A percentile compares a stretch with the other conserved stretches of the same genome.
Conservation (phyloP, 2,797 vertebrate genomes). For the Perodicticus potto region DNA sequence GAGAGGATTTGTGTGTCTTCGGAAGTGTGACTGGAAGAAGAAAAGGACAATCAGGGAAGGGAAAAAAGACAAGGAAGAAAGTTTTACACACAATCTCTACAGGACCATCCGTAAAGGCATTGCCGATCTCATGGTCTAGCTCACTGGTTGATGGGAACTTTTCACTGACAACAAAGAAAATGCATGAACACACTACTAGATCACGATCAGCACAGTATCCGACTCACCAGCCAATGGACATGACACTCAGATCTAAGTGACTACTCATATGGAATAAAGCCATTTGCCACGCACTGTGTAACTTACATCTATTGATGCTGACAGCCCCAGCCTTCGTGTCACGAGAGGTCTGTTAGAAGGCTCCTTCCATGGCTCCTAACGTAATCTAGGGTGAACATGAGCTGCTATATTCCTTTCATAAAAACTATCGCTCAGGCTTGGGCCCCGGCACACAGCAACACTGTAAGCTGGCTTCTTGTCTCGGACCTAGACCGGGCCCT, state of each 20-base stretch:
- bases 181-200: not conserved
- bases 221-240: slow-evolving; percentile 16
- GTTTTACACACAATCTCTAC: not conserved
- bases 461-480: slow-evolving; percentile 23
- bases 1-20: not conserved
- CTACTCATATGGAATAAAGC: not conserved
- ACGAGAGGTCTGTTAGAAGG: not conserved
- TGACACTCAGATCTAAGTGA: slow-evolving; percentile 25
- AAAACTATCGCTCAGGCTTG: not conserved
- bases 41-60: not conserved
- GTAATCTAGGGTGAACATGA: not conserved
- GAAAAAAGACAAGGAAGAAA: slow-evolving; percentile 28
- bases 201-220: not conserved
- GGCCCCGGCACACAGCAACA: not conserved
- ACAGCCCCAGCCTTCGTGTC: not conserved
- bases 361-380: not conserved
- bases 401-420: not conserved
- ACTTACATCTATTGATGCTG: not conserved
- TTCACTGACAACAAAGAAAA: slow-evolving; percentile 58
- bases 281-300: not conserved
- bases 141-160: not conserved
- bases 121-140: not conserved
- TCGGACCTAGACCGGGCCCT: not conserved
- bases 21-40: not conserved
- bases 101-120: not conserved